Evolutionary conservation across 2,888 invertebrate genomes (phyloP).

Genomic region (Mythimna loreyi): DNA sequence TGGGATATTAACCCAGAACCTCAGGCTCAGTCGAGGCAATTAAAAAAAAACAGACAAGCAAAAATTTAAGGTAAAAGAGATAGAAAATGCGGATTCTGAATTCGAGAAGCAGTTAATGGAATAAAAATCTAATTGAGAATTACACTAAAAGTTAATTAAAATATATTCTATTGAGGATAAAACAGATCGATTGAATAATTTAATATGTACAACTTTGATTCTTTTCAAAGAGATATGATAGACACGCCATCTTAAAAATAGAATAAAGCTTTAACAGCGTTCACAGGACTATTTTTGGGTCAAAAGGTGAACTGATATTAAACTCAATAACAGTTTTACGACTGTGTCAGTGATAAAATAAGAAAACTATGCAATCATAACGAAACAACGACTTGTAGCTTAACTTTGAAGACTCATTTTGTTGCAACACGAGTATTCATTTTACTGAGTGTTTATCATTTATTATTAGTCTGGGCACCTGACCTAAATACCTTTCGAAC

Average conservation of each 20-base stretch:
- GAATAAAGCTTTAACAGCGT: conserved; percentile 3
- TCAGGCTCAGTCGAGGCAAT: too few relatives aligned
- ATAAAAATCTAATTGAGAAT: not conserved
- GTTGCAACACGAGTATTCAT: not conserved
- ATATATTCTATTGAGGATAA: conserved; percentile 6
- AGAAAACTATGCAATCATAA: conserved; percentile 64
- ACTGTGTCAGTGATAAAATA: conserved; percentile 67
- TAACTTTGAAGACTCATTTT: conserved; percentile 27
- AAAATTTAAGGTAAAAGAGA: not conserved
- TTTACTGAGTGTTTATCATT: conserved; percentile 35
- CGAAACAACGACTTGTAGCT: conserved; percentile 35
- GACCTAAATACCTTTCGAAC: conserved; percentile 57
- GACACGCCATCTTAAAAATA: conserved; percentile 4
- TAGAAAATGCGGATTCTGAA: not conserved
- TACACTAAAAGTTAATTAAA: not conserved
- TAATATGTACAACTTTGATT: not conserved
- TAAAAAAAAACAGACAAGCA: not conserved
- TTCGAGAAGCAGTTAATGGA: not conserved
- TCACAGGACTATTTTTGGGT: conserved; percentile 63
- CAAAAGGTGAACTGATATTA: conserved; percentile 75
- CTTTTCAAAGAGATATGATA: not conserved
- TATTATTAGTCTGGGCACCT: conserved; percentile 46
- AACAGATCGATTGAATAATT: conserved; percentile 1
- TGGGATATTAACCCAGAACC: too few relatives aligned
- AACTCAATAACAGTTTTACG: conserved; percentile 76